A percentile compares a stretch with the other conserved stretches of the same genome.
phyloP scores from a whole-genome alignment of 2,888 invertebrate species.

The Gortyna flavago region DNA sequence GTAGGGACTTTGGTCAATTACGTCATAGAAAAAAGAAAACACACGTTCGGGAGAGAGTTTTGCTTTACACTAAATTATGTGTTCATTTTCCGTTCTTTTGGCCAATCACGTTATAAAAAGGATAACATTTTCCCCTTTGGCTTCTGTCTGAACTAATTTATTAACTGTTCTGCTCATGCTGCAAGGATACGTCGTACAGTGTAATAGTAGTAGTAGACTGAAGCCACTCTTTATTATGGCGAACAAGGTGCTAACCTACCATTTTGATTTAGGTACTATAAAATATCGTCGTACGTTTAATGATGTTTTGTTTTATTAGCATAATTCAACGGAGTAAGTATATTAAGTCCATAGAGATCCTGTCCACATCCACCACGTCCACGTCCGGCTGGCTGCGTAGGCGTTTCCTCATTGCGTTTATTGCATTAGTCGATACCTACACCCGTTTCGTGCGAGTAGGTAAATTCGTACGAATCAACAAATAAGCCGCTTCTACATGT shows the following conservation, averaged over 20 bases:
- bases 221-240: not conserved
- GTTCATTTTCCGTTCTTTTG: not conserved
- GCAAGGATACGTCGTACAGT: slow-evolving; percentile 1
- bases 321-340: not conserved
- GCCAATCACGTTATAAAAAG: not conserved
- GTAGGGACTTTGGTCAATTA: not conserved
- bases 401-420: not conserved
- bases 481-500: not conserved
- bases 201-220: slow-evolving; percentile 5
- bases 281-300: not conserved
- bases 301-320: not conserved
- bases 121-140: not conserved
- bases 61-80: not conserved
- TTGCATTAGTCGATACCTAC: not conserved
- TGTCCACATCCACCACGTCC: not conserved
- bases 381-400: not conserved
- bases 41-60: no score
- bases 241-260: not conserved
- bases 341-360: not conserved
- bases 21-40: no score
- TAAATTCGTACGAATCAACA: not conserved
- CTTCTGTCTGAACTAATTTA: slow-evolving; percentile 7
- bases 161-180: not conserved
- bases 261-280: not conserved
- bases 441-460: not conserved